phyloP scores from a whole-genome alignment of 2,113 vertebrate species.

The Pseudonaja textilis region DNA sequence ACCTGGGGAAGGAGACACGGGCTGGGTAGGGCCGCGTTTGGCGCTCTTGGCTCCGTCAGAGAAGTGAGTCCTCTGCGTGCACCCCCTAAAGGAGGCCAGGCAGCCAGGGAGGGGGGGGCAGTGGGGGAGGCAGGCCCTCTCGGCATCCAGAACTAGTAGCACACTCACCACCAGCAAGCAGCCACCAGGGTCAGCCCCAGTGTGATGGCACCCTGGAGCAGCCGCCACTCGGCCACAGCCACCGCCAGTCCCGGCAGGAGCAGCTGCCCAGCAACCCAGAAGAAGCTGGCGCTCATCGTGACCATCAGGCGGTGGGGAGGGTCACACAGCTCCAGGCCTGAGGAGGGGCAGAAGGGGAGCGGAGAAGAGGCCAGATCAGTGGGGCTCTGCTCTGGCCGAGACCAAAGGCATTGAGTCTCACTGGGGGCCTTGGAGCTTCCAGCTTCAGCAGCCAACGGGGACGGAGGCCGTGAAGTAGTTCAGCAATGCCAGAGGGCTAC shows the following conservation, averaged over 20 bases:
- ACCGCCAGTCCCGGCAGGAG: constrained; percentile 79
- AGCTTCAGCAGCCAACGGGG: not conserved
- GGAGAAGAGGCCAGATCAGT: too few relatives aligned
- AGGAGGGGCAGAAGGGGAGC: accelerated
- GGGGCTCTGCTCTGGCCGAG: not conserved
- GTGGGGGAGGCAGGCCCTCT: not conserved
- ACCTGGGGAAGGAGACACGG: constrained; percentile 63
- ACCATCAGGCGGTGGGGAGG: constrained; percentile 77
- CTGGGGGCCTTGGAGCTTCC: not conserved
- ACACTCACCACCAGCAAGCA: constrained; percentile 82
- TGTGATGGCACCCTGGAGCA: constrained; percentile 82
- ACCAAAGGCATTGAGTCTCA: not conserved
- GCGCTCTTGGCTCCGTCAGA: not conserved
- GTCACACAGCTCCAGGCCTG: constrained; percentile 87
- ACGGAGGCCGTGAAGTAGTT: not conserved
- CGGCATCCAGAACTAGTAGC: accelerated
- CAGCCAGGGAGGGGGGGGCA: not conserved
- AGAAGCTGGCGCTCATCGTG: constrained; percentile 79
- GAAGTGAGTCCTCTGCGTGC: not conserved
- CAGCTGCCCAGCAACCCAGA: constrained; percentile 78
- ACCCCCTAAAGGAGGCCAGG: not conserved
- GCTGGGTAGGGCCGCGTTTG: not conserved
- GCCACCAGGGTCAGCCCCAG: constrained; percentile 77
- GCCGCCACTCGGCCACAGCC: constrained; percentile 78
- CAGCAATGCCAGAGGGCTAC: not conserved